Evolutionary conservation across 1,140 invertebrate species (phyloP).

Genomic region (Drosophila willistoni): DNA sequence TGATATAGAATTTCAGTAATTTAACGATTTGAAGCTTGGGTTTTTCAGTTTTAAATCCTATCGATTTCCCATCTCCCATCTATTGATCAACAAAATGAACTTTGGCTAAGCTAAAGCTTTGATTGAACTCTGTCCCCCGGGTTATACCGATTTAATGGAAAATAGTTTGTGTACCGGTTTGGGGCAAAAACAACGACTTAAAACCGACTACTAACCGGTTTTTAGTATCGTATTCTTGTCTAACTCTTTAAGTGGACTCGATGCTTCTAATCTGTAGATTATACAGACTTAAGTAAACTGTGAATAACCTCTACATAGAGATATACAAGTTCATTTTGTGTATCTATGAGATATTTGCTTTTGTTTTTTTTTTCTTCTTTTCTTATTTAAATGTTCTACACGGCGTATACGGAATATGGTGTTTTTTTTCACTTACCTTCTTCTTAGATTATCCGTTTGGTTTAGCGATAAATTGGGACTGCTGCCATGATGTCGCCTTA

Average conservation of each 20-base stretch:
- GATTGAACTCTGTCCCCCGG: too few relatives aligned
- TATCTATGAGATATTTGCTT: neutral
- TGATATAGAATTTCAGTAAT: too few relatives aligned
- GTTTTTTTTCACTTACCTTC: slow-evolving; percentile 56
- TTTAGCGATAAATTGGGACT: slow-evolving; percentile 76
- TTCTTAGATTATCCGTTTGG: slow-evolving; percentile 76
- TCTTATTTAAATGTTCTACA: neutral
- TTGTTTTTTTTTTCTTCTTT: neutral
- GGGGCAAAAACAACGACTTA: neutral
- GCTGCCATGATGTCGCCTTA: slow-evolving; percentile 74
- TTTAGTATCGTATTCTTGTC: neutral
- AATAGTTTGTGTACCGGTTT: neutral
- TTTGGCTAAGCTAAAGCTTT: too few relatives aligned
- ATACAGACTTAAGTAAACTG: slow-evolving; percentile 1
- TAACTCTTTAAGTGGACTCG: neutral
- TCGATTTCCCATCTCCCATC: too few relatives aligned
- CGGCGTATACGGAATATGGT: too few relatives aligned
- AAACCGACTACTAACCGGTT: neutral
- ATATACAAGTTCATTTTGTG: neutral
- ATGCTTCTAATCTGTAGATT: neutral
- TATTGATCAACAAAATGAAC: too few relatives aligned
- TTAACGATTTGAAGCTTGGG: too few relatives aligned
- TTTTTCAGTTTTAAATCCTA: too few relatives aligned
- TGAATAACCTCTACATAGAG: neutral
- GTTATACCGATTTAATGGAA: too few relatives aligned